Evolutionary conservation across 2,113 vertebrate species (phyloP).

Genomic region (Spea bombifrons): DNA sequence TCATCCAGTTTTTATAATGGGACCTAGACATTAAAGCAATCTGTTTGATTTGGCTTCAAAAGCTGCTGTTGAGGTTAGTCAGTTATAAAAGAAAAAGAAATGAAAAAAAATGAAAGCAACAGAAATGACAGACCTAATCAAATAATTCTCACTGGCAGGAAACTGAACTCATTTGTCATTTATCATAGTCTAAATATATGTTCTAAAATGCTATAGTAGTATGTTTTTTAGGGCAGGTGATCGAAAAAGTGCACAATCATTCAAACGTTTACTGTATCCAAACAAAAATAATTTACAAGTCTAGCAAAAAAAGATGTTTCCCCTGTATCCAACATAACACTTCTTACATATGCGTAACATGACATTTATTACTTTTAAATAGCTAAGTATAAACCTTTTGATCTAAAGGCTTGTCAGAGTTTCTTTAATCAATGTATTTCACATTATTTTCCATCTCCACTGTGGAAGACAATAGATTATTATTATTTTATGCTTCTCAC

Average conservation of each 20-base stretch:
- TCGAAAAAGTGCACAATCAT: conserved; percentile 27
- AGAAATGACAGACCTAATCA: conserved; percentile 45
- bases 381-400: conserved; percentile 24
- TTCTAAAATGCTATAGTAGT: conserved; percentile 29
- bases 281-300: conserved; percentile 19
- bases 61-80: conserved; percentile 34
- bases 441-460: not conserved
- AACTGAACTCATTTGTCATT: conserved; percentile 36
- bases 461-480: not conserved
- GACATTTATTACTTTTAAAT: conserved; percentile 31
- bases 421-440: conserved; percentile 17
- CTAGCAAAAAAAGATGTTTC: not conserved
- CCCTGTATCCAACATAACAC: conserved; percentile 7
- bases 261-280: conserved; percentile 24
- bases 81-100: conserved; percentile 27
- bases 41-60: conserved; percentile 40
- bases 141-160: conserved; percentile 36
- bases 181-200: conserved; percentile 35
- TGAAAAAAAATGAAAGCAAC: conserved; percentile 27
- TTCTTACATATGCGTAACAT: conserved; percentile 17
- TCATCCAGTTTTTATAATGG: conserved; percentile 30
- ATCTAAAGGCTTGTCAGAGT: not conserved
- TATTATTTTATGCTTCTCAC: not conserved
- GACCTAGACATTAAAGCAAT: conserved; percentile 28
- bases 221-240: conserved; percentile 34